Evolutionary conservation across 2,888 invertebrate genomes (phyloP), one percentile per base, ranked within the genome.

Genomic region (Chorisops tibialis): DNA sequence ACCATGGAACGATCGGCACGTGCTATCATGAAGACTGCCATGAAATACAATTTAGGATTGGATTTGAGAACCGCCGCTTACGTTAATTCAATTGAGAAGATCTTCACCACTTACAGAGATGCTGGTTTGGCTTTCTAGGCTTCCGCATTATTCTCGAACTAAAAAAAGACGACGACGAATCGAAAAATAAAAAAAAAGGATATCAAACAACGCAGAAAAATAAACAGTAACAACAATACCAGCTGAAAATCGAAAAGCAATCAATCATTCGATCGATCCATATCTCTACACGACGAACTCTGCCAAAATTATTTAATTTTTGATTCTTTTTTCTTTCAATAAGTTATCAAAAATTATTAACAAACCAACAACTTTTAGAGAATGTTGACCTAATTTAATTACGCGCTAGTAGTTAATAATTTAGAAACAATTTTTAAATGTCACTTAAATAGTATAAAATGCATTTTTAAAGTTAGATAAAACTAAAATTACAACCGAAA

Each of bases 41-140:
- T 83, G 77, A 81, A 83, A 67, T 86, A 87, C 79, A 85, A 89
- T 67, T 80, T 92, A 59, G 89, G 88, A 2, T 75, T 88, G 68
- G 89, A 91, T 74, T 80, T 99, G 68, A 87, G 98, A 76, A 93
- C 96, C 59, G 96, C 98, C 39, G 98, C 96, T 30, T 99, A 96
- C 78, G 89, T 93, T 66, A 94, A 93, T 71, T 88, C 97, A 35
- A 93, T 98, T 68, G 93, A 95, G 79, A 99, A 97, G 81, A 96
- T 98, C 78, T 97, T 96, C 83, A 88, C 88, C 69, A 96, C 96
- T 41, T 96, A 95, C 80, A 89, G 91, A 72, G 95, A 95, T 75
- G 94, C 96, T 73, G 97, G 97, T 69, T 85, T 96, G 70, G 94
- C 95, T 54, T 92, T 97, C 80, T 90, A 87, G 85, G 67, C 62